These are phyloP conservation scores for Lomographa bimaculata DNA, from an alignment of 2,888 invertebrate genomes.

Conservation along the genomic window DNA sequence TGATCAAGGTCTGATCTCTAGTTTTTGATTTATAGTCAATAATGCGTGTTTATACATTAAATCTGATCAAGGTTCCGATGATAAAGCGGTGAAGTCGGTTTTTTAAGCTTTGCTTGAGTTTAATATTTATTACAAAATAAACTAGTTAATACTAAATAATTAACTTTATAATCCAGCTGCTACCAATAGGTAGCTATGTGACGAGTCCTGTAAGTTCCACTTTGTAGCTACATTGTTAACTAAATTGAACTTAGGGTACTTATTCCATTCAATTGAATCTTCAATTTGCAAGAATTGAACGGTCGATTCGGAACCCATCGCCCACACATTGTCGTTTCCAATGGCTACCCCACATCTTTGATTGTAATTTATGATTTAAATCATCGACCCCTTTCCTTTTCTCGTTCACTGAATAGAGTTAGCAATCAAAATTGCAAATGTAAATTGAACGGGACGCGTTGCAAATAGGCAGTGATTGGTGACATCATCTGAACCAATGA, in stretches of 20 bases:
- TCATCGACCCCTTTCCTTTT: constrained; percentile 29
- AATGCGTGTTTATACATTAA: too few species aligned
- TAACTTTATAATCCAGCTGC: too few species aligned
- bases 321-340: constrained; percentile 23
- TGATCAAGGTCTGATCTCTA: too few species aligned
- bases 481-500: constrained; percentile 14
- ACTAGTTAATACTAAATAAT: too few species aligned
- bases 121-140: too few species aligned
- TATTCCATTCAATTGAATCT: constrained; percentile 24
- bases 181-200: too few species aligned
- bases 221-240: constrained; percentile 25
- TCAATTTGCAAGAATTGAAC: constrained; percentile 30
- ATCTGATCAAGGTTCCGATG: too few species aligned
- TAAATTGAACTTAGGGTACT: constrained; percentile 12
- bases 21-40: too few species aligned
- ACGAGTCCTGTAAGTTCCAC: too few species aligned
- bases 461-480: constrained; percentile 17
- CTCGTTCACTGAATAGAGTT: constrained; percentile 25
- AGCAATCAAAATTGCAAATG: constrained; percentile 18
- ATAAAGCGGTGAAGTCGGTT: too few species aligned
- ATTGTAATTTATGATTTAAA: constrained; percentile 41
- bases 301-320: constrained; percentile 20
- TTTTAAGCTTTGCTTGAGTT: too few species aligned
- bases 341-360: constrained; percentile 31
- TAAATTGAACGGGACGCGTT: constrained; percentile 15